Evolutionary conservation across 2,797 vertebrate genomes (phyloP), one percentile per base, ranked within the genome.

Genomic region (Spinibarbus caldwelli): DNA sequence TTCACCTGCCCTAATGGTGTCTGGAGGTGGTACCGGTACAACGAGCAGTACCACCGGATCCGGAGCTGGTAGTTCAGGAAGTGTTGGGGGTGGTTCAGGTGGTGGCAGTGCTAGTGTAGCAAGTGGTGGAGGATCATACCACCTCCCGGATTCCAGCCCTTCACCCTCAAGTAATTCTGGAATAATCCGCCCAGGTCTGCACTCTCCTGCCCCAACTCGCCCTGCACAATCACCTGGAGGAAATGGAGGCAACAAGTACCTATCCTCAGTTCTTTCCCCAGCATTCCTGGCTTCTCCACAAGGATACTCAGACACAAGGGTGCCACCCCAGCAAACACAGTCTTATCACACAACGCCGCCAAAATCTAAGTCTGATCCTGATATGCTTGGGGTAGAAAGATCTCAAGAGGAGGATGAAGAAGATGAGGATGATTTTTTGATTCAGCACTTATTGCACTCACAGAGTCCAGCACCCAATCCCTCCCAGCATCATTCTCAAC

Each of bases 371-470:
- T 90, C 95, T 0, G 96, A 97, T 0, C 90, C 95, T 23, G 96
- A 96, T 83, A 93, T 97, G 87, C 89, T 88, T 81, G 91, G 91
- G 73, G 91, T 93, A 43, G 93, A 95, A 66, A 90, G 87, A 89
- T 88, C 93, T 52, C 93, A 93, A 88, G 92, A 93, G 1, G 92
- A 93, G 10, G 94, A 93, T 0, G 95, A 96, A 1, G 93, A 93
- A 70, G 92, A 93, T 54, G 94, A 94, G 41, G 95, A 95, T 12
- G 97, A 98, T 36, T 98, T 98, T 73, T 93, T 98, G 38, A 97
- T 98, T 71, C 96, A 97, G 87, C 97, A 97, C 83, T 94, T 98
- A 66, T 91, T 98, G 66, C 96, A 97, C 86, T 94, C 95, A 0
- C 96, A 97, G 86, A 96, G 95, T 90, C 96, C 95, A 62, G 88